Evolutionary conservation across 2,797 vertebrate species (phyloP).

Genomic region (Todus mexicanus): DNA sequence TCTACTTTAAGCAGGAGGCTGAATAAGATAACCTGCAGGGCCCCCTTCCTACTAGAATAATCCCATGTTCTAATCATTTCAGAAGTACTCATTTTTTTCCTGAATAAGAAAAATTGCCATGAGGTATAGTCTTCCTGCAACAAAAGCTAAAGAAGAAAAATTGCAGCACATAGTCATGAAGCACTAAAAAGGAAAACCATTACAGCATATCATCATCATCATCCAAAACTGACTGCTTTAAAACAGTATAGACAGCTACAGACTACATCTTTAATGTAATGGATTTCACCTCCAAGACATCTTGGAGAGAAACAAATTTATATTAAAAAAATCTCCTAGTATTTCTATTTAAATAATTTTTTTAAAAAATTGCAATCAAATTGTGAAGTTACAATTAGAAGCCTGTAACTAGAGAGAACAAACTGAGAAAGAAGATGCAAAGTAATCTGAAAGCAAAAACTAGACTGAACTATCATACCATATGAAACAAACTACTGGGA

Average conservation of each 20-base stretch:
- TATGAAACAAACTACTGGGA: background rate
- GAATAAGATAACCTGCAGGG: background rate
- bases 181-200: background rate
- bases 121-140: background rate
- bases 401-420: background rate
- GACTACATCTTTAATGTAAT: background rate
- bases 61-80: background rate
- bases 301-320: background rate
- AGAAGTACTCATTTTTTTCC: background rate
- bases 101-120: background rate
- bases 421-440: background rate
- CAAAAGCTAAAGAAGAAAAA: background rate
- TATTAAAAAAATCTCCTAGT: background rate
- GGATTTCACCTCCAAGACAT: background rate
- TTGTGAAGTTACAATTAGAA: background rate
- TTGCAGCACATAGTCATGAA: background rate
- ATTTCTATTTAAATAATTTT: background rate
- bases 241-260: background rate
- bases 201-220: background rate
- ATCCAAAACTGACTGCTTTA: background rate
- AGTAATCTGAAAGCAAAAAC: background rate
- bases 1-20: background rate
- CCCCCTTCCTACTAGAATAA: background rate
- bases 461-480: background rate
- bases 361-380: too few relatives aligned